Evolutionary conservation across 2,113 vertebrate genomes (phyloP).

Genomic region (Herpetotheres cachinnans): DNA sequence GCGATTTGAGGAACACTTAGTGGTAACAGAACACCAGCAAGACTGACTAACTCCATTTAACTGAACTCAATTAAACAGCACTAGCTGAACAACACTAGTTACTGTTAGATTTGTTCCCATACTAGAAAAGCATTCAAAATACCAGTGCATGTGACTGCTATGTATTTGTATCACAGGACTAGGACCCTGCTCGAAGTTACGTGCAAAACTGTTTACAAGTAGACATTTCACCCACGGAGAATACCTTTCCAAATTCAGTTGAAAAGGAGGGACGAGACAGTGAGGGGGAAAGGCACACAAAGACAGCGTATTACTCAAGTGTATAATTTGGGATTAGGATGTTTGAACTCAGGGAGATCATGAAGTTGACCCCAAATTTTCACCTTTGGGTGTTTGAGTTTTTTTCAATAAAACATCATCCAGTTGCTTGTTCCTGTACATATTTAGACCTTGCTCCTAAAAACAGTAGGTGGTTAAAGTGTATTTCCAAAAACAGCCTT

Average conservation of each 20-base stretch:
- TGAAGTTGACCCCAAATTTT: not conserved
- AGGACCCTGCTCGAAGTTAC: not conserved
- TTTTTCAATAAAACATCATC: not conserved
- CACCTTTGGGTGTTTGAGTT: not conserved
- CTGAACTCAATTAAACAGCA: not conserved
- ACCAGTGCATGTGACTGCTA: not conserved
- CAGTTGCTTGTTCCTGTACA: not conserved
- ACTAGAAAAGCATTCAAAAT: not conserved
- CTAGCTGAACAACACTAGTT: not conserved
- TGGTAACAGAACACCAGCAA: not conserved
- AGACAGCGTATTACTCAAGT: not conserved
- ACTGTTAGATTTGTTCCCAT: not conserved
- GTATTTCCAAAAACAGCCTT: not conserved
- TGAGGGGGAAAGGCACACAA: not conserved
- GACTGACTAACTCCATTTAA: not conserved
- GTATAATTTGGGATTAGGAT: not conserved
- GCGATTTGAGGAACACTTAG: not conserved
- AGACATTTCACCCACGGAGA: not conserved
- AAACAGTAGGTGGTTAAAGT: not conserved
- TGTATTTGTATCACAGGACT: not conserved
- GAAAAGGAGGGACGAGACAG: not conserved
- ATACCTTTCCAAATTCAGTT: not conserved
- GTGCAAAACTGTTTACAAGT: not conserved
- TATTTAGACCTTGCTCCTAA: not conserved
- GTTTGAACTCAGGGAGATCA: not conserved